Percentiles rank a stretch among this genome's conserved stretches.
phyloP scores from a whole-genome alignment of 2,888 invertebrate genomes.

The Vanessa cardui region DNA sequence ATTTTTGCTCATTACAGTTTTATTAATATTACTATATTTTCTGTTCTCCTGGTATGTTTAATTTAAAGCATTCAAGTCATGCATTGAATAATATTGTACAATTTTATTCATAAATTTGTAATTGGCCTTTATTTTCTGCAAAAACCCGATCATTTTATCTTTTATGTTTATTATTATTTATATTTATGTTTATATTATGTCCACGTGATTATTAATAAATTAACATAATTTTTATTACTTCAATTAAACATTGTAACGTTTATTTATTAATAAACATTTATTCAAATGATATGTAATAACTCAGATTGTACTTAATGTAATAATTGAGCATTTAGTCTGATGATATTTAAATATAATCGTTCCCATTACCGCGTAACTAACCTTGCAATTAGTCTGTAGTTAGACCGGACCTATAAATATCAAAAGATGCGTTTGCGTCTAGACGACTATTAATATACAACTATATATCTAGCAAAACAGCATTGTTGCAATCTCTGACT shows the following conservation, averaged over 20 bases:
- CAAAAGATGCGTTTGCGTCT: conserved; percentile 2
- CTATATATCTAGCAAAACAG: background rate
- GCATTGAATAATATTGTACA: too few species aligned
- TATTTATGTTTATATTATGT: too few species aligned
- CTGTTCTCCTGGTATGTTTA: too few species aligned
- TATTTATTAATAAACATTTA: background rate
- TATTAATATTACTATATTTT: too few species aligned
- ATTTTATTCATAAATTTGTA: too few species aligned
- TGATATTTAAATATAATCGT: conserved; percentile 4
- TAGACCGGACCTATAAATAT: conserved; percentile 1
- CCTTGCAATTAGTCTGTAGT: background rate
- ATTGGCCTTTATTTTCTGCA: too few species aligned
- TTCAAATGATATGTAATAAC: background rate
- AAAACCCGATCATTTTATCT: background rate
- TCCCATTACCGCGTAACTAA: background rate
- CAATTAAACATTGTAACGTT: background rate
- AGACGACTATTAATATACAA: conserved; percentile 8
- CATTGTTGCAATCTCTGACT: too few species aligned
- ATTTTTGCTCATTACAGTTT: too few species aligned
- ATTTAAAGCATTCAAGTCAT: too few species aligned
- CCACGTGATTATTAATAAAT: background rate
- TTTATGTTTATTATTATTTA: too few species aligned
- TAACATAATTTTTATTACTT: background rate
- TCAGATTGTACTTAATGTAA: background rate
- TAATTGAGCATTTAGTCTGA: background rate